A percentile compares a stretch with the other conserved stretches of the same genome.
phyloP scores from a whole-genome alignment of 2,113 vertebrate species.

The Rhinoderma darwinii region DNA sequence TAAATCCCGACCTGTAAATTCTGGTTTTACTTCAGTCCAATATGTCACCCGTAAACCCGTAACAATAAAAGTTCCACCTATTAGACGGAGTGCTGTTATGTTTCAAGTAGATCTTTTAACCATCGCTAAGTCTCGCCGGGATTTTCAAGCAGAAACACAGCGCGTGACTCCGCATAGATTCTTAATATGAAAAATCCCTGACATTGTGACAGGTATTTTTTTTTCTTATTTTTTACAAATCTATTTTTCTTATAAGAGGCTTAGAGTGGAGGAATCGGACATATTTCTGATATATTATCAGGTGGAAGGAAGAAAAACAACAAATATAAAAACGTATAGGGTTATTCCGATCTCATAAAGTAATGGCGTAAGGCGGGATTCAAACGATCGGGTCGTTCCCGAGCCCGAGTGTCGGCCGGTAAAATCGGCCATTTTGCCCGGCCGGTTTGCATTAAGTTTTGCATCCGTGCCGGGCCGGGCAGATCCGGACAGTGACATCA shows the following conservation, averaged over 20 bases:
- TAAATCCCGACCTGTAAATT: constrained; percentile 35
- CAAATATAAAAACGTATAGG: constrained; percentile 33
- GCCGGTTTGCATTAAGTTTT: no score
- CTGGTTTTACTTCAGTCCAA: background rate
- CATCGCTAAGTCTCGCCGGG: constrained; percentile 38
- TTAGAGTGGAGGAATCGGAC: constrained; percentile 60
- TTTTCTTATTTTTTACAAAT: background rate
- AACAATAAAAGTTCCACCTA: constrained; percentile 12
- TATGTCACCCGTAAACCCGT: background rate
- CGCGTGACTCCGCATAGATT: constrained; percentile 49
- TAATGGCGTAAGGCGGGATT: no score
- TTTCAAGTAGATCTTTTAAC: constrained; percentile 53
- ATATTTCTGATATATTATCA: constrained; percentile 63
- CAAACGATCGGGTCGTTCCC: no score
- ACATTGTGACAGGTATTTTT: background rate
- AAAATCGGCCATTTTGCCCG: no score
- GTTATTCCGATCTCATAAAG: no score
- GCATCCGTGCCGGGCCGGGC: no score
- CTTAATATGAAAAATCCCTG: constrained; percentile 10
- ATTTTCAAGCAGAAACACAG: constrained; percentile 30
- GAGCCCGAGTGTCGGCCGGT: no score
- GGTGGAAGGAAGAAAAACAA: constrained; percentile 57
- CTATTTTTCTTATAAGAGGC: constrained; percentile 19
- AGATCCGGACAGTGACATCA: no score
- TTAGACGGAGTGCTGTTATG: constrained; percentile 33